Evolutionary conservation across 1,140 invertebrate species (phyloP).

Genomic region (Ips typographus): DNA sequence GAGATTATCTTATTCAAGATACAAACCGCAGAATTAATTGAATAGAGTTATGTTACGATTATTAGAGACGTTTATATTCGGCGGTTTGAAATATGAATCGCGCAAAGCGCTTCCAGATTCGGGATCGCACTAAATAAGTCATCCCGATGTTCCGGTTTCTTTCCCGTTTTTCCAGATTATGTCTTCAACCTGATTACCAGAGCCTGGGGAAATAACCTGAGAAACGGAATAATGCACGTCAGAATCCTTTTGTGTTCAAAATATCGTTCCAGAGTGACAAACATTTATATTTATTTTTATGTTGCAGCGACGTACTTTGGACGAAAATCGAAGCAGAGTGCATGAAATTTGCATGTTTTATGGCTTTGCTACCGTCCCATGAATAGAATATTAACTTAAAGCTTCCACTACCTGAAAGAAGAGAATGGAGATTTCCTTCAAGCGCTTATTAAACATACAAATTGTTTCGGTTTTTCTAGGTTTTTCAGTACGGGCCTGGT

Average conservation of each 20-base stretch:
- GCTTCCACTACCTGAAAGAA: too few relatives aligned
- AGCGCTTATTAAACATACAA: too few relatives aligned
- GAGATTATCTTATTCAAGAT: too few relatives aligned
- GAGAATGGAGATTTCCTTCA: too few relatives aligned
- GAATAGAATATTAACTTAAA: too few relatives aligned
- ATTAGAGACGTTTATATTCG: too few relatives aligned
- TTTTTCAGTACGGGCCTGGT: too few relatives aligned
- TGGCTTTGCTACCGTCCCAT: not conserved
- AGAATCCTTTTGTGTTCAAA: slow-evolving; percentile 22
- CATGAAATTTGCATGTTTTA: slow-evolving; percentile 2
- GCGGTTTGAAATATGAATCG: slow-evolving; percentile 14
- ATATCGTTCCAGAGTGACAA: slow-evolving; percentile 15
- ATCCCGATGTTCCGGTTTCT: slow-evolving; percentile 20
- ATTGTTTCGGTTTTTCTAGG: too few relatives aligned
- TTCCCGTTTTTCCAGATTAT: slow-evolving; percentile 35
- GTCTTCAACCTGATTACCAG: slow-evolving; percentile 37
- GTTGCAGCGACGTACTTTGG: slow-evolving; percentile 13
- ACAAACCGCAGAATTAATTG: too few relatives aligned
- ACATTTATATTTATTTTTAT: slow-evolving; percentile 22
- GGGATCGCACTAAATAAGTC: slow-evolving; percentile 29
- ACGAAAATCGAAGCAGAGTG: slow-evolving; percentile 1
- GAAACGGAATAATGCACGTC: slow-evolving; percentile 29
- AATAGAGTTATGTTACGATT: too few relatives aligned
- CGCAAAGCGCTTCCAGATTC: slow-evolving; percentile 20
- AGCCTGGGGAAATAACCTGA: slow-evolving; percentile 39